These are phyloP conservation scores for Drosophila mayri DNA, from an alignment of 1,140 invertebrate genomes.

Conservation along the genomic window DNA sequence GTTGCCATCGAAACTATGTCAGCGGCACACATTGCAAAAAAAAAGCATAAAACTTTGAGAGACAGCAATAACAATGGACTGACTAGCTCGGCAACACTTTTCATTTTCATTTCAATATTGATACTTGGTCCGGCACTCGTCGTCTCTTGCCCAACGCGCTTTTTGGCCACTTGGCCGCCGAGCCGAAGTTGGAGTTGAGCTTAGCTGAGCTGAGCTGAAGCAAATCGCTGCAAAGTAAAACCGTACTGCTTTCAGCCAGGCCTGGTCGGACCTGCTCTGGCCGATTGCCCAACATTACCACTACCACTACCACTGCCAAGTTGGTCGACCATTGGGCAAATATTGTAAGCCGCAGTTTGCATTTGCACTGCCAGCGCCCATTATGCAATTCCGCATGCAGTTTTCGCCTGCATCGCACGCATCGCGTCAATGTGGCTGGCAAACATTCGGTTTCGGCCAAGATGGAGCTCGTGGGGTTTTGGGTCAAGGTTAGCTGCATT, in stretches of 20 bases:
- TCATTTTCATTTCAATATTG: constrained; percentile 75
- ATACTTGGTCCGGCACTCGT: constrained; percentile 33
- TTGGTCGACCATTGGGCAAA: constrained; percentile 48
- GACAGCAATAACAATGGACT: constrained; percentile 46
- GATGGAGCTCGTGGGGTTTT: constrained; percentile 32
- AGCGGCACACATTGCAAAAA: constrained; percentile 70
- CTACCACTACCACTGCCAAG: constrained; percentile 23
- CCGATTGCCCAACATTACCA: constrained; percentile 38
- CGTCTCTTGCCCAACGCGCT: constrained; percentile 57
- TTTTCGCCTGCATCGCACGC: constrained; percentile 28
- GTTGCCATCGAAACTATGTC: constrained; percentile 63
- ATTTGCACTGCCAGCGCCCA: constrained; percentile 45
- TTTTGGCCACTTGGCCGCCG: constrained; percentile 49
- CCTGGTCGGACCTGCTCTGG: constrained; percentile 32
- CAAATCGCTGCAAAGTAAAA: constrained; percentile 26
- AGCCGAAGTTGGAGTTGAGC: constrained; percentile 47
- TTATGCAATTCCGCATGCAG: constrained; percentile 66
- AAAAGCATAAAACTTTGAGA: constrained; percentile 49
- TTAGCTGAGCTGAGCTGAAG: constrained; percentile 9
- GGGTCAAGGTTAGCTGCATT: constrained; percentile 77
- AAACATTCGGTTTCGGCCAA: constrained; percentile 8
- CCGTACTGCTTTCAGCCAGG: constrained; percentile 26
- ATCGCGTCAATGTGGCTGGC: background rate
- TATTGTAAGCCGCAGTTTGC: constrained; percentile 47
- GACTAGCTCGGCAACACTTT: constrained; percentile 60